Evolutionary conservation across 2,888 invertebrate species (phyloP), one percentile per base, ranked within the genome.

Genomic region (Zootermopsis nevadensis): DNA sequence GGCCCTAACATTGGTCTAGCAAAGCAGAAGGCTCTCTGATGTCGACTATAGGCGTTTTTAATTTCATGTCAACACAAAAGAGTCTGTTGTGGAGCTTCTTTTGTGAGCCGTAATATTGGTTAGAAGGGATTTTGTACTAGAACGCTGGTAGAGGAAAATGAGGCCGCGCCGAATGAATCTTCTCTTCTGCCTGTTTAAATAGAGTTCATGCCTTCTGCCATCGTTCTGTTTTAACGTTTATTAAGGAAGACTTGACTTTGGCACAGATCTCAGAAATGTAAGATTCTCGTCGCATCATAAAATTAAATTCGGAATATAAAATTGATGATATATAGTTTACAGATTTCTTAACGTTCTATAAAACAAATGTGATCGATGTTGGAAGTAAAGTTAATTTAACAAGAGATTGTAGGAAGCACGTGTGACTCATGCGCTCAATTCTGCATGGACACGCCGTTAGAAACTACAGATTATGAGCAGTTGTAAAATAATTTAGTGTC

Each of bases 61-160:
- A 60, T 60, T 60, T 60, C 60, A n/a, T n/a, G n/a, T 60, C 60
- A 60, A n/a, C 60, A 60, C 60, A 60, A 60, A 27, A 60, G 60
- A 60, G 7, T 27, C 27, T 1, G 27, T 2, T 2, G n/a, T 60
- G 10, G n/a, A n/a, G 27, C 60, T 60, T 60, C 27, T 60, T 1
- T n/a, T 60, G n/a, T 60, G n/a, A 60, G 60, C 60, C n/a, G 0
- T 6, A 60, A 60, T n/a, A 60, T 60, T 60, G 60, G 60, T 60
- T 60, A 27, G 27, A 60, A 60, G 27, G 60, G 60, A 60, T 60
- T 60, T 60, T 60, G 60, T 60, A 60, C n/a, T 60, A n/a, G 4
- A n/a, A 15, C 15, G 27, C 2, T 19, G 15, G 60, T 60, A 60
- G 60, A 60, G n/a, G 60, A n/a, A 60, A 60, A 60, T 60, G 27